These are phyloP conservation scores for Carcharodon carcharias DNA, from an alignment of 2,797 vertebrate genomes.

Conservation along the genomic window DNA sequence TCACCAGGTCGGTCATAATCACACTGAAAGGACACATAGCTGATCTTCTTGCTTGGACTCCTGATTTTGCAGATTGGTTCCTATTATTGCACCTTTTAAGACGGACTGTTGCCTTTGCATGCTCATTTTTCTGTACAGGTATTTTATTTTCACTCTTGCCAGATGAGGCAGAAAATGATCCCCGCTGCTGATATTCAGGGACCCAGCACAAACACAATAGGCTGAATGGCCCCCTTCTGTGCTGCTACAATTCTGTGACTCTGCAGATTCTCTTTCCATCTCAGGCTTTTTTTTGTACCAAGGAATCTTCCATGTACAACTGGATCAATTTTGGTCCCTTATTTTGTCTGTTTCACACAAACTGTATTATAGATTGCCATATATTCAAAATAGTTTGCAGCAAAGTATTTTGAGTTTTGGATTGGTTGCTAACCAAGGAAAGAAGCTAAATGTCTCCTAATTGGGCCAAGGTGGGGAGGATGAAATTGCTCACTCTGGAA, in stretches of 20 bases:
- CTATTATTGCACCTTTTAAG: too few species aligned
- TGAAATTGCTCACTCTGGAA: neutral
- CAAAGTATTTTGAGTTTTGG: neutral
- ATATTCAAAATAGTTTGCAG: neutral
- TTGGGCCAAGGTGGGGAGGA: neutral
- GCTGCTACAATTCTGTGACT: neutral
- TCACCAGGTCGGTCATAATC: too few species aligned
- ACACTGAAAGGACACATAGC: too few species aligned
- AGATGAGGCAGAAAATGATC: too few species aligned
- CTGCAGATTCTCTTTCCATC: neutral
- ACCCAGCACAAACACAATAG: too few species aligned
- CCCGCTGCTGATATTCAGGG: too few species aligned
- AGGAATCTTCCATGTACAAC: neutral
- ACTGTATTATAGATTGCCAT: neutral
- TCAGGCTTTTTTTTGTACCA: neutral
- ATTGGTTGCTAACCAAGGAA: neutral
- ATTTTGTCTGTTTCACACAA: neutral
- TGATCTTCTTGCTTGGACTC: too few species aligned
- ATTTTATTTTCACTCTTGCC: too few species aligned
- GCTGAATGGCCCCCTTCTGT: too few species aligned
- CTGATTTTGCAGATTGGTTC: too few species aligned
- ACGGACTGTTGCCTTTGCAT: too few species aligned
- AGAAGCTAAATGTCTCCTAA: neutral
- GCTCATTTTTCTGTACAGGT: too few species aligned
- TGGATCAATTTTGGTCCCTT: neutral